Evolutionary conservation across 2,113 vertebrate genomes (phyloP).

Genomic region (Pygoscelis adeliae): DNA sequence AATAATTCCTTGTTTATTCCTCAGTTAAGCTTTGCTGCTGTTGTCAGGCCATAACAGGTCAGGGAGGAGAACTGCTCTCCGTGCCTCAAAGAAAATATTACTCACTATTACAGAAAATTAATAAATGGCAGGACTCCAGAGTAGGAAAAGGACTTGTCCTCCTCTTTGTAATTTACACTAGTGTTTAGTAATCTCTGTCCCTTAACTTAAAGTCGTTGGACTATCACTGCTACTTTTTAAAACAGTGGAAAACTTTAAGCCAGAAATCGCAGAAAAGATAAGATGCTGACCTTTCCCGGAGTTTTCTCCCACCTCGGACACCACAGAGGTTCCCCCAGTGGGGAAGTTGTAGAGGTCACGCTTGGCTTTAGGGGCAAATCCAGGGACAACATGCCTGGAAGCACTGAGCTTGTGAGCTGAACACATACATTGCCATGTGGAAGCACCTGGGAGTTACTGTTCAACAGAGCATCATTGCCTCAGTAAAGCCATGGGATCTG

Average conservation of each 20-base stretch:
- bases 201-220: background rate
- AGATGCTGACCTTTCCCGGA: background rate
- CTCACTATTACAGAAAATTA: background rate
- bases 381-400: background rate
- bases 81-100: background rate
- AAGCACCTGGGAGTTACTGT: background rate
- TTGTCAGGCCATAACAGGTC: slow-evolving; percentile 12
- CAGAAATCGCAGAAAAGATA: background rate
- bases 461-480: background rate
- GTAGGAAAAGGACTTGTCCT: background rate
- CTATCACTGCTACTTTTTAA: background rate
- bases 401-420: background rate
- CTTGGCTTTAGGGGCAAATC: background rate
- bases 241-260: background rate
- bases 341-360: background rate
- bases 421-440: accelerated
- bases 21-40: slow-evolving; percentile 31
- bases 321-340: background rate
- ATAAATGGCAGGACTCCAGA: background rate
- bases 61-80: background rate
- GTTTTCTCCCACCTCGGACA: background rate
- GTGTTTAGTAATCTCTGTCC: background rate
- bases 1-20: slow-evolving; percentile 54
- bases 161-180: background rate
- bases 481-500: background rate